Conservation (phyloP, 2,888 invertebrate species). For the Lacanobia wlatinum region DNA sequence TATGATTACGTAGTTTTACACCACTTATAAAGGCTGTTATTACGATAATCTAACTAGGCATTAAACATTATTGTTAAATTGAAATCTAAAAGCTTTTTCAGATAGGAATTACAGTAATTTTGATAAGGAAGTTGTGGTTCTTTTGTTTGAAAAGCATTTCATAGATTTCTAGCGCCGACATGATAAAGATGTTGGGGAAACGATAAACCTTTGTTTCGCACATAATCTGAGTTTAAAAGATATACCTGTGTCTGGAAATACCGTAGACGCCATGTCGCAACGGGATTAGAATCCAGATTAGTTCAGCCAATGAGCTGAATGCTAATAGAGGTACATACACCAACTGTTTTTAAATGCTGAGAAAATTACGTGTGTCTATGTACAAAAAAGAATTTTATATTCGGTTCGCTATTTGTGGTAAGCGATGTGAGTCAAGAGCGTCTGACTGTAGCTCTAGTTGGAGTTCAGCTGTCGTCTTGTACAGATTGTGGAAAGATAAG, state of each 20-base stretch:
- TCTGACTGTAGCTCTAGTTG: slow-evolving; percentile 37
- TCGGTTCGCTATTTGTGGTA: slow-evolving; percentile 50
- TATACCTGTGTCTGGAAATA: slow-evolving; percentile 77
- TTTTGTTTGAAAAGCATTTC: slow-evolving; percentile 47
- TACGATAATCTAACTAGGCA: slow-evolving; percentile 54
- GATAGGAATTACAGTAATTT: slow-evolving; percentile 43
- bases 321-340: slow-evolving; percentile 70
- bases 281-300: slow-evolving; percentile 87
- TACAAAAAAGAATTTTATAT: slow-evolving; percentile 58
- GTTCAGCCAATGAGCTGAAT: slow-evolving; percentile 79
- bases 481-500: slow-evolving; percentile 17
- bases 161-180: slow-evolving; percentile 36
- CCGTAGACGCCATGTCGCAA: slow-evolving; percentile 77
- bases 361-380: slow-evolving; percentile 68
- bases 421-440: slow-evolving; percentile 45
- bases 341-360: slow-evolving; percentile 67
- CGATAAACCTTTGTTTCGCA: slow-evolving; percentile 67
- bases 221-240: slow-evolving; percentile 71
- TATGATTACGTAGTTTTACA: slow-evolving; percentile 52
- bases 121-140: slow-evolving; percentile 47
- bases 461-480: slow-evolving; percentile 26
- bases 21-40: slow-evolving; percentile 45
- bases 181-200: slow-evolving; percentile 51
- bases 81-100: slow-evolving; percentile 55
- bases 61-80: slow-evolving; percentile 53